A percentile compares a stretch with the other conserved stretches of the same genome.
Conservation (phyloP, 2,113 vertebrate species). For the Oryzias melastigma region DNA sequence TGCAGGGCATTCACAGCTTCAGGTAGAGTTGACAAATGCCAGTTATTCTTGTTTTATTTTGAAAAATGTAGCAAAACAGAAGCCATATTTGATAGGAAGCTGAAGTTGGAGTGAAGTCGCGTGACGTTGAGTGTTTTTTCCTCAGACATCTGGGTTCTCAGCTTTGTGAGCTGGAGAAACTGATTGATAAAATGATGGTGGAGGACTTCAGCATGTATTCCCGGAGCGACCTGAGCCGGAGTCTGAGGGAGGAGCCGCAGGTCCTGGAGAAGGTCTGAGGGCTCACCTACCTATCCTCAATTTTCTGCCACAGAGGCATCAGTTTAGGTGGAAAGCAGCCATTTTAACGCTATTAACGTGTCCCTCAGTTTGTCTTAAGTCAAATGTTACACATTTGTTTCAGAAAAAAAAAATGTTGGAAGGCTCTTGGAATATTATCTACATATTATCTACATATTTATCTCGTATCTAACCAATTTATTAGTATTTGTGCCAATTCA, state of each 20-base stretch:
- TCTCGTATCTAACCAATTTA: too few relatives aligned
- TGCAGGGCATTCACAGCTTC: constrained; percentile 97
- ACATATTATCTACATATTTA: too few relatives aligned
- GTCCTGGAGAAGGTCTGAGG: constrained; percentile 91
- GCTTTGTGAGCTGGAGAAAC: constrained; percentile 97
- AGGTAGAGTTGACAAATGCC: constrained; percentile 74
- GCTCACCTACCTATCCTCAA: neutral
- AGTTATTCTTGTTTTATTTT: neutral
- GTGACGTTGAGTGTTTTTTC: neutral
- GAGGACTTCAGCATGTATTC: constrained; percentile 95
- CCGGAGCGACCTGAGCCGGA: constrained; percentile 88
- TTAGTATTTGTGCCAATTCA: too few relatives aligned
- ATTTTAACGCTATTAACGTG: too few relatives aligned
- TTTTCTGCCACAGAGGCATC: too few relatives aligned
- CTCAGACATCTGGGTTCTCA: constrained; percentile 96
- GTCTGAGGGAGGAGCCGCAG: constrained; percentile 87
- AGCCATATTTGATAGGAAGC: neutral
- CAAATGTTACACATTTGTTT: too few relatives aligned
- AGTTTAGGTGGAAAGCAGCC: too few relatives aligned
- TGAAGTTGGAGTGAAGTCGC: neutral
- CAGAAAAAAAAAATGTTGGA: too few relatives aligned
- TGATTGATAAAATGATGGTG: constrained; percentile 99
- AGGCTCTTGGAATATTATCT: too few relatives aligned
- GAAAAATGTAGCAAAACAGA: neutral
- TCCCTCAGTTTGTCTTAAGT: too few relatives aligned